Percentiles rank a stretch among this genome's conserved stretches.
These are phyloP conservation scores for Shinisaurus crocodilurus DNA, from an alignment of 2,113 vertebrate genomes.

Conservation along the genomic window DNA sequence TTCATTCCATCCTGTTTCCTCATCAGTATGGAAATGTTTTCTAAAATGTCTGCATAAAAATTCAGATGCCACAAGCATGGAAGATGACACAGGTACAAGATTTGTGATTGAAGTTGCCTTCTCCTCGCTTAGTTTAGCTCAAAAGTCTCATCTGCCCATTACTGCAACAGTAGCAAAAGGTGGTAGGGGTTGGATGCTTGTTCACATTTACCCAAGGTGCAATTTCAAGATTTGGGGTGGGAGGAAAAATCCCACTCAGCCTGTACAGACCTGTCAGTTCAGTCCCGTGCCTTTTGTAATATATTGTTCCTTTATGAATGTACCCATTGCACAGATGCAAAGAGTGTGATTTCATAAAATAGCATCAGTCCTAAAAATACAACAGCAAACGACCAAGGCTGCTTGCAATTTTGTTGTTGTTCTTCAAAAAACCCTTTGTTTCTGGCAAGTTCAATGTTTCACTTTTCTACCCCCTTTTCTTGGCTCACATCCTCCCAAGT, in stretches of 20 bases:
- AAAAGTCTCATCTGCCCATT: not conserved
- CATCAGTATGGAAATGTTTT: no score
- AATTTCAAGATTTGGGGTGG: not conserved
- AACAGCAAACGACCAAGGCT: not conserved
- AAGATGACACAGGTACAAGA: no score
- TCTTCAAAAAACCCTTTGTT: not conserved
- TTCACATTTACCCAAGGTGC: not conserved
- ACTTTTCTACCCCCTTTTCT: not conserved
- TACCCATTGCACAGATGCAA: not conserved
- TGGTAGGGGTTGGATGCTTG: not conserved
- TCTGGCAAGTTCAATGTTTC: not conserved
- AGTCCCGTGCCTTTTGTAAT: not conserved
- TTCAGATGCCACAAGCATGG: no score
- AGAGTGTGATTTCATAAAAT: not conserved
- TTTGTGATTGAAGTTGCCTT: no score
- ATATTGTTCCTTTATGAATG: not conserved
- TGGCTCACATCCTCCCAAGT: not conserved
- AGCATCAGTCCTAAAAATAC: not conserved
- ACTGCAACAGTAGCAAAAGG: not conserved
- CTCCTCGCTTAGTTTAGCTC: no score
- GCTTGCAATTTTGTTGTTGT: not conserved
- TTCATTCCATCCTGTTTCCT: no score
- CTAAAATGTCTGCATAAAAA: no score
- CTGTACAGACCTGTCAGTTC: not conserved
- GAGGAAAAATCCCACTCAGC: not conserved